These are phyloP conservation scores for Pharmacophagus antenor DNA, from an alignment of 2,888 invertebrate species.

Conservation along the genomic window DNA sequence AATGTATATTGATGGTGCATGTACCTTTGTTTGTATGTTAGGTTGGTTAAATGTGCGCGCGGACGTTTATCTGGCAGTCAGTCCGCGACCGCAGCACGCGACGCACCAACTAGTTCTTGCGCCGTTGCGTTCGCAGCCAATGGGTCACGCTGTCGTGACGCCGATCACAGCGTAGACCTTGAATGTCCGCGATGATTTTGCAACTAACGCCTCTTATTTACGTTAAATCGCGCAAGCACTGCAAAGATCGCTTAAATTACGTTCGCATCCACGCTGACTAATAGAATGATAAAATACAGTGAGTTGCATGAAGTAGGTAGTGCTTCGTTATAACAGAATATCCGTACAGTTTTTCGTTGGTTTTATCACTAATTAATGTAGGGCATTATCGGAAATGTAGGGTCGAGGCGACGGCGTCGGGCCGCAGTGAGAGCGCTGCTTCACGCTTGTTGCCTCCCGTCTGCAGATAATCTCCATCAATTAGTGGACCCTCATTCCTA, in stretches of 20 bases:
- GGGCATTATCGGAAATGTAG: conserved; percentile 43
- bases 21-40: conserved; percentile 47
- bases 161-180: conserved; percentile 19
- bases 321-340: conserved; percentile 16
- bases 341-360: background rate
- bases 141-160: conserved; percentile 11
- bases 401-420: conserved; percentile 59
- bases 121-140: conserved; percentile 3
- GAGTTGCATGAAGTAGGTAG: conserved; percentile 23
- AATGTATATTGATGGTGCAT: conserved; percentile 53
- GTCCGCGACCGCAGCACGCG: conserved; percentile 61
- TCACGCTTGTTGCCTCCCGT: conserved; percentile 68
- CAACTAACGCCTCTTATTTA: conserved; percentile 21
- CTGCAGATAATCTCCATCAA: conserved; percentile 58
- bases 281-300: conserved; percentile 26
- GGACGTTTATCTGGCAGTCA: conserved; percentile 60
- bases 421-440: conserved; percentile 58
- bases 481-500: conserved; percentile 60
- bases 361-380: conserved; percentile 34
- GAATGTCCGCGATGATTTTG: conserved; percentile 22
- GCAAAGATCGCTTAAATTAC: conserved; percentile 5
- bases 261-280: conserved; percentile 5
- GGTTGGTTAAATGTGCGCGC: conserved; percentile 57
- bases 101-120: conserved; percentile 15
- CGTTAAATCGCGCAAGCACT: conserved; percentile 15